Conservation (phyloP, 2,797 vertebrate genomes). For the Galaxias olidus region DNA sequence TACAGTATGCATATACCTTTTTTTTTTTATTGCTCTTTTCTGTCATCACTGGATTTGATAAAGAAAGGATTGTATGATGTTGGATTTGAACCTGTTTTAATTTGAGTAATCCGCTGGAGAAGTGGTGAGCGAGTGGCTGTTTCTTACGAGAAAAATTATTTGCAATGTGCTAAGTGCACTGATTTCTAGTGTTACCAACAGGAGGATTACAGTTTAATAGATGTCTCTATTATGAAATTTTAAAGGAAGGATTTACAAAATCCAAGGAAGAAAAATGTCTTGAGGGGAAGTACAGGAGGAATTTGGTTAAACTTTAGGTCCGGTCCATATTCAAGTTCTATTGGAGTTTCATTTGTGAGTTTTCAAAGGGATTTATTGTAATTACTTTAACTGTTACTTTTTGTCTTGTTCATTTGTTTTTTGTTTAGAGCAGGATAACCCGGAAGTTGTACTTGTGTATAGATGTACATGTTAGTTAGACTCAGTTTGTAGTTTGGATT, state of each 20-base stretch:
- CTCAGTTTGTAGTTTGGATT: neutral
- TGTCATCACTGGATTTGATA: conserved; percentile 30
- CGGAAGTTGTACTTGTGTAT: conserved; percentile 3
- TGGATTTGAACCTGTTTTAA: conserved; percentile 20
- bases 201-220: too few relatives aligned
- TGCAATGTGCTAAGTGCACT: too few relatives aligned
- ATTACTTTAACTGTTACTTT: conserved; percentile 11
- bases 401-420: conserved; percentile 1
- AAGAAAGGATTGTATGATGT: conserved; percentile 26
- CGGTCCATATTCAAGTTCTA: neutral
- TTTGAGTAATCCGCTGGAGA: too few relatives aligned
- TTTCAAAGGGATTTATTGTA: conserved; percentile 9
- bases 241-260: too few relatives aligned
- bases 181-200: too few relatives aligned
- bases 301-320: too few relatives aligned
- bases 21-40: conserved; percentile 43
- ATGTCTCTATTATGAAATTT: too few relatives aligned
- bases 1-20: conserved; percentile 29
- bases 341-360: neutral
- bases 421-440: conserved; percentile 1
- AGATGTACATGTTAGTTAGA: conserved; percentile 3
- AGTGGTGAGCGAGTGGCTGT: too few relatives aligned
- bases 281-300: too few relatives aligned
- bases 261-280: too few relatives aligned
- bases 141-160: too few relatives aligned